These are phyloP conservation scores for Ispidina picta DNA, from an alignment of 2,797 vertebrate genomes.

Conservation along the genomic window DNA sequence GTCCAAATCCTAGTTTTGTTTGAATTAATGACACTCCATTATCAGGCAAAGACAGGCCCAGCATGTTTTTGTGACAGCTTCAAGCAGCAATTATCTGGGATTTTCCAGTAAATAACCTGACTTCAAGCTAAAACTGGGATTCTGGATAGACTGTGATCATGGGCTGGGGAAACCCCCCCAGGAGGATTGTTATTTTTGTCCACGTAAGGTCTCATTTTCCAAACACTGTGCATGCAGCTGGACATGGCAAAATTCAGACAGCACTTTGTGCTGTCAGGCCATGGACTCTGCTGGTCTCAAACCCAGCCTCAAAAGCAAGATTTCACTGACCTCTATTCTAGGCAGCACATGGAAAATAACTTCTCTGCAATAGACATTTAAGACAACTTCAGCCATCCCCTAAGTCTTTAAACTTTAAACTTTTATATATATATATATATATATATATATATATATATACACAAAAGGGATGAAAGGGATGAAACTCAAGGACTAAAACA, in stretches of 20 bases:
- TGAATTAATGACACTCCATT: conserved; percentile 20
- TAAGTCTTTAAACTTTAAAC: too few species aligned
- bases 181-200: neutral
- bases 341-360: neutral
- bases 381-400: neutral
- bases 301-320: neutral
- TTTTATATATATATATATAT: too few species aligned
- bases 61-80: neutral
- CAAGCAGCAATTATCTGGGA: conserved; percentile 3
- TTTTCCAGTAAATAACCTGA: conserved; percentile 31
- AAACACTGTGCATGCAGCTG: neutral
- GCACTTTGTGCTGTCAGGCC: neutral
- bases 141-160: neutral
- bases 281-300: neutral
- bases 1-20: conserved; percentile 24
- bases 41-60: conserved; percentile 39
- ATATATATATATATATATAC: too few species aligned
- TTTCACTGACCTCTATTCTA: neutral
- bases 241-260: neutral
- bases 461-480: neutral
- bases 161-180: neutral
- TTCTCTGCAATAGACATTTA: neutral
- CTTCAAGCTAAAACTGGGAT: neutral
- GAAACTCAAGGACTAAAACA: neutral
- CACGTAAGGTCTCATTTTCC: neutral